Evolutionary conservation across 2,888 invertebrate species (phyloP).

Genomic region (Drosophila kambysellisi): DNA sequence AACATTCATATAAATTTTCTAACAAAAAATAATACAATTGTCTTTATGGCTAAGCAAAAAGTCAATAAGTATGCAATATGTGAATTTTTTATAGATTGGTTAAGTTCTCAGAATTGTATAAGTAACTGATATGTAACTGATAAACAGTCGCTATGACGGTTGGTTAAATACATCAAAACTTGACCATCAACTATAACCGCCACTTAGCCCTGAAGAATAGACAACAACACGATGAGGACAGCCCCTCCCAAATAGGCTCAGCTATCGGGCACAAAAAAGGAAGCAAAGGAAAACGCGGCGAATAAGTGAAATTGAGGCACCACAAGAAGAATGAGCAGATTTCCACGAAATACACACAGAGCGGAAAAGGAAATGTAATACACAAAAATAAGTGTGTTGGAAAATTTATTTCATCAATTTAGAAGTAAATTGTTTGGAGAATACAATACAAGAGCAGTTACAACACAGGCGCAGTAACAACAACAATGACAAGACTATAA

Average conservation of each 20-base stretch:
- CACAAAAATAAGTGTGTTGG: constrained; percentile 80
- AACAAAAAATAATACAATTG: neutral
- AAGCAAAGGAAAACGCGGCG: constrained; percentile 1
- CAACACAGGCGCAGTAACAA: constrained; percentile 9
- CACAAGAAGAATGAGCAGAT: constrained; percentile 11
- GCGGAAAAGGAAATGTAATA: constrained; percentile 50
- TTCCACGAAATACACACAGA: constrained; percentile 23
- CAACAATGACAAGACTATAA: constrained; percentile 50
- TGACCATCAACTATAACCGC: constrained; percentile 1
- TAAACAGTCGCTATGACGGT: neutral
- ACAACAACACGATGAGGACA: neutral
- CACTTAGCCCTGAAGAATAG: constrained; percentile 8
- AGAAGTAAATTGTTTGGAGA: constrained; percentile 84
- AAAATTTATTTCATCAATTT: constrained; percentile 85
- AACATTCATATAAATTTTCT: neutral
- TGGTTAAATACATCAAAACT: neutral
- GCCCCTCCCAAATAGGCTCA: constrained; percentile 3
- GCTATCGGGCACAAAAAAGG: constrained; percentile 7
- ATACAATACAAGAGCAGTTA: constrained; percentile 55
- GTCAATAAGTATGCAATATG: neutral
- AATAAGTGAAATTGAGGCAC: constrained; percentile 18
- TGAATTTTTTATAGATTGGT: neutral
- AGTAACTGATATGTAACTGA: neutral
- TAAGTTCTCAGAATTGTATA: neutral
- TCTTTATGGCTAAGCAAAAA: neutral